phyloP scores from a whole-genome alignment of 2,797 vertebrate species.

The Gobionotothen gibberifrons region DNA sequence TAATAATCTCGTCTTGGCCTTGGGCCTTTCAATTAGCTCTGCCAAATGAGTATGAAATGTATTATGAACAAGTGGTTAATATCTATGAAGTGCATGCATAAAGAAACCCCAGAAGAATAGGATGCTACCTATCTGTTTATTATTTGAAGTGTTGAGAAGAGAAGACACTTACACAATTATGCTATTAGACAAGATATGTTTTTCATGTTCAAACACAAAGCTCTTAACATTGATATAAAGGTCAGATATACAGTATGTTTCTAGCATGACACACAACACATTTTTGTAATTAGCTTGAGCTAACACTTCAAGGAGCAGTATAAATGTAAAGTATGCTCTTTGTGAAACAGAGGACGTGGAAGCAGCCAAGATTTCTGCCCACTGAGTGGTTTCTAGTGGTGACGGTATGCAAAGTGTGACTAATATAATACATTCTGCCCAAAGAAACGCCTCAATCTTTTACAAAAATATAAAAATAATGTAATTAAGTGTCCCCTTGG shows the following conservation, averaged over 20 bases:
- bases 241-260: background rate
- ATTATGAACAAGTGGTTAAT: background rate
- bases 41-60: conserved; percentile 1
- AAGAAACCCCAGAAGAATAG: background rate
- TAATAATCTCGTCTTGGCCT: background rate
- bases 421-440: conserved; percentile 15
- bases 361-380: conserved; percentile 9
- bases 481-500: background rate
- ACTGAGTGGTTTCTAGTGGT: conserved; percentile 4
- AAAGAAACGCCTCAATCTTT: background rate
- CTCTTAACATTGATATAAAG: background rate
- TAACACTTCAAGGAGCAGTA: background rate
- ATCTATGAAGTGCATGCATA: background rate
- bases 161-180: conserved; percentile 17
- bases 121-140: conserved; percentile 3
- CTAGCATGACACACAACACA: background rate
- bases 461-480: conserved; percentile 13
- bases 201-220: conserved; percentile 26
- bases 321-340: background rate
- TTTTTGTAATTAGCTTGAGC: conserved; percentile 3
- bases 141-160: conserved; percentile 9
- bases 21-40: conserved; percentile 21
- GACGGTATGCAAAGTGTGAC: conserved; percentile 17
- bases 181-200: conserved; percentile 10
- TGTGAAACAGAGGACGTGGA: background rate